phyloP scores from a whole-genome alignment of 2,888 invertebrate species.

The Tubulanus polymorphus region DNA sequence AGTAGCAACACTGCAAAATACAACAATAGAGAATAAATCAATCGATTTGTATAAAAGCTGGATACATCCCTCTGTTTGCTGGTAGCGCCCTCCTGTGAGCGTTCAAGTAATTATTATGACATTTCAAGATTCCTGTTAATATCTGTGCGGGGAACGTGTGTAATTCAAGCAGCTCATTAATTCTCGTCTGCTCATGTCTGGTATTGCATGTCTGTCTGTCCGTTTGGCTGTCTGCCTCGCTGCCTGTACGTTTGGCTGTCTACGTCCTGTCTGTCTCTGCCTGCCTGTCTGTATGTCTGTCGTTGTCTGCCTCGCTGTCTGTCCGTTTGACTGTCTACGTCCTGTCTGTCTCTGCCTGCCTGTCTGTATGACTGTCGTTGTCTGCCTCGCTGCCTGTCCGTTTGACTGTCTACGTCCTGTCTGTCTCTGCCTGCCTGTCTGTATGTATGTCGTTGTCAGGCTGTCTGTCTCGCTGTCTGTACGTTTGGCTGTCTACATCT shows the following conservation, averaged over 20 bases:
- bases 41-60: no score
- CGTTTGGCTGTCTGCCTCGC: no score
- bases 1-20: no score
- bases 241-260: not conserved
- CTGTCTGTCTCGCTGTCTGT: not conserved
- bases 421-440: not conserved
- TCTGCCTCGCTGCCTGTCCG: not conserved
- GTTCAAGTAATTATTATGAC: no score
- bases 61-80: no score
- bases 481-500: not conserved
- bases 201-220: not conserved
- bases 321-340: not conserved
- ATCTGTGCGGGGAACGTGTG: no score
- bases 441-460: not conserved
- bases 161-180: no score
- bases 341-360: not conserved
- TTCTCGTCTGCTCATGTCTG: no score
- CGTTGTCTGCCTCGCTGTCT: not conserved
- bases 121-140: no score
- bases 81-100: no score
- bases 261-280: constrained; percentile 1
- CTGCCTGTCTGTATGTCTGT: constrained; percentile 1
- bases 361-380: not conserved
- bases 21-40: no score
- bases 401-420: constrained; percentile 1